A percentile compares a stretch with the other conserved stretches of the same genome.
Conservation (phyloP, 2,888 invertebrate species). For the Stramonita haemastoma region DNA sequence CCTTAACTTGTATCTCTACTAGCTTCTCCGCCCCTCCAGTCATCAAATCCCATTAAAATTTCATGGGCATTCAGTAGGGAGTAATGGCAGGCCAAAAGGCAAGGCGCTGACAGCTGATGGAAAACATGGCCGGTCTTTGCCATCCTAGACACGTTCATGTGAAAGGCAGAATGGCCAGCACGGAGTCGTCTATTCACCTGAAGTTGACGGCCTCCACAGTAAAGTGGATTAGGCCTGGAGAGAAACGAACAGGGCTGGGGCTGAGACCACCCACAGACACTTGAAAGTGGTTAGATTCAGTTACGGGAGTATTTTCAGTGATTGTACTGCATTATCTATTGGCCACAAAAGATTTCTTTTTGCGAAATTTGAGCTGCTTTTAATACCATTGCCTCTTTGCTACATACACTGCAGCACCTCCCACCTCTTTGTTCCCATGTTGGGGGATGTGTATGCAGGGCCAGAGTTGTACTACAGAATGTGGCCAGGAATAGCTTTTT, state of each 20-base stretch:
- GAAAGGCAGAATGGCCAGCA: not conserved
- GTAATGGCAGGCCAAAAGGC: constrained; percentile 8
- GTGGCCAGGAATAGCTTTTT: too few species aligned
- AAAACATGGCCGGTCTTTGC: constrained; percentile 6
- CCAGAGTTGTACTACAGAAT: too few species aligned
- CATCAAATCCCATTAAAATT: constrained; percentile 25
- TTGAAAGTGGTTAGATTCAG: too few species aligned
- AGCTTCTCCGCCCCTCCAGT: not conserved
- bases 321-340: too few species aligned
- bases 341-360: too few species aligned
- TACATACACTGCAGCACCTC: too few species aligned
- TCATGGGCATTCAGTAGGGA: not conserved
- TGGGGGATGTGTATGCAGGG: too few species aligned
- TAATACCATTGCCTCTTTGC: too few species aligned
- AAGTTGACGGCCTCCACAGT: not conserved
- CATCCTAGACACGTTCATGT: constrained; percentile 3
- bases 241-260: not conserved
- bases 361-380: too few species aligned
- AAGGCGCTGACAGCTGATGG: constrained; percentile 22
- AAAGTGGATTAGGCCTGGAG: constrained; percentile 2
- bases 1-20: too few species aligned
- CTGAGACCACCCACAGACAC: not conserved
- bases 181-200: not conserved
- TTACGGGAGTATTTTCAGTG: too few species aligned
- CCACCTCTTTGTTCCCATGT: too few species aligned